Evolutionary conservation across 2,888 invertebrate species (phyloP), one percentile per base, ranked within the genome.

Genomic region (Morpho deidamia): DNA sequence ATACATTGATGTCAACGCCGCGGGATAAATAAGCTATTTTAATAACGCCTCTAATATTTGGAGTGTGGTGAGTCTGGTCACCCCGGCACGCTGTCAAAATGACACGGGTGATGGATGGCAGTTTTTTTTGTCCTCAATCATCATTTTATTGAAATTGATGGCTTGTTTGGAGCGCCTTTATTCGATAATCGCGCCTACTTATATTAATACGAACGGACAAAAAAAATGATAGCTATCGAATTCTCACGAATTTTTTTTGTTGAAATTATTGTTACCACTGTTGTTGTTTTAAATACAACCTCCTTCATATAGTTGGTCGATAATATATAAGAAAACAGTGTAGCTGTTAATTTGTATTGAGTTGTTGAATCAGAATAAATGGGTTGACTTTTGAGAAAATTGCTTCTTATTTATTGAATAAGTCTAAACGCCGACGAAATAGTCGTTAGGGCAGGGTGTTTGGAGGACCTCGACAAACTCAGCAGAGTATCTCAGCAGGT

Each of bases 141-240:
- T 74, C 72, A 72, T 80, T 81, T 78, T 78, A 82, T 81, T 82
- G 78, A 81, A 78, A 82, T 80, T 81, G 79, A 82, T 81, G 78
- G 72, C 74, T 71, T 72, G 73, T 70, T 71, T 70, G 60, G 66
- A 44, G 56, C 58, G 62, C 65, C 60, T 62, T 67, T 66, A 69
- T 66, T 63, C 61, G 62, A 70, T 69, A 67, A 64, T 65, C 63
- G 67, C 69, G 64, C 67, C 66, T 59, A 67, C 57, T 62, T 60
- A 67, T 69, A 71, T 71, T 72, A 69, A 71, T 65, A 56, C 55
- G 53, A 32, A 62, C 55, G 43, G 48, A 12, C 45, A 46, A 40
- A 45, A 47, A 34, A 51, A 55, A 55, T 23, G 45, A 42, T 32
- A 37, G 33, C 34, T 10, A 40, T 48, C 40, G 35, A 37, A 49